These are phyloP conservation scores for Metellina segmentata DNA, from an alignment of 2,888 invertebrate genomes.

Conservation along the genomic window DNA sequence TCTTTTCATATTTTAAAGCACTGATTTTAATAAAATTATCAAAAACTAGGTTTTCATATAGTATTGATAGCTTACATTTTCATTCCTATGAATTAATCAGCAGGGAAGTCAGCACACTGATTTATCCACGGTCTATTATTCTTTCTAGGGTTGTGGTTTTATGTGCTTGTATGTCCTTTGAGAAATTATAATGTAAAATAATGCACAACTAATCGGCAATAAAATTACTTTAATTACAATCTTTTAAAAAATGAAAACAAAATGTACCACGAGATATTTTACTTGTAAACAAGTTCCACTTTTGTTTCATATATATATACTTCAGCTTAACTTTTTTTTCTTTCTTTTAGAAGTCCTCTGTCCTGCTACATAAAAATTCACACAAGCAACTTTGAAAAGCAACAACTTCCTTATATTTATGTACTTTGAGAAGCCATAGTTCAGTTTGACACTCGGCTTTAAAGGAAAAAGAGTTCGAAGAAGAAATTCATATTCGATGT, in stretches of 20 bases:
- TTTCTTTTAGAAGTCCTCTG: neutral
- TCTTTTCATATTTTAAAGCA: too few relatives aligned
- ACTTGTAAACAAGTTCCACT: conserved; percentile 56
- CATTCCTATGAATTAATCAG: too few relatives aligned
- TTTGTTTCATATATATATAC: conserved; percentile 26
- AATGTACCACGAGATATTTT: conserved; percentile 33
- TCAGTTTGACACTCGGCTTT: conserved; percentile 15
- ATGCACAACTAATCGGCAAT: conserved; percentile 47
- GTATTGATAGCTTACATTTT: too few relatives aligned
- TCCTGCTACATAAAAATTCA: conserved; percentile 35
- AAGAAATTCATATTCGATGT: conserved; percentile 63
- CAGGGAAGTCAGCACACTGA: too few relatives aligned
- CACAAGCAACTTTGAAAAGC: conserved; percentile 20
- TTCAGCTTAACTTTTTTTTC: conserved; percentile 3
- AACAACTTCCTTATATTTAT: conserved; percentile 11
- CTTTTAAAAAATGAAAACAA: conserved; percentile 45
- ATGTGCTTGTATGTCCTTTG: too few relatives aligned
- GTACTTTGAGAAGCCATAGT: conserved; percentile 66
- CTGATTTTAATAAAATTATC: too few relatives aligned
- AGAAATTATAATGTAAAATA: neutral
- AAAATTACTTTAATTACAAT: conserved; percentile 70
- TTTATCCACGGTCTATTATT: too few relatives aligned
- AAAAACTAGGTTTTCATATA: too few relatives aligned
- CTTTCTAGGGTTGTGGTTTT: too few relatives aligned
- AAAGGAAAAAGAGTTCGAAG: conserved; percentile 13